Conservation (phyloP, 1,140 invertebrate species). For the Anoplophora glabripennis region DNA sequence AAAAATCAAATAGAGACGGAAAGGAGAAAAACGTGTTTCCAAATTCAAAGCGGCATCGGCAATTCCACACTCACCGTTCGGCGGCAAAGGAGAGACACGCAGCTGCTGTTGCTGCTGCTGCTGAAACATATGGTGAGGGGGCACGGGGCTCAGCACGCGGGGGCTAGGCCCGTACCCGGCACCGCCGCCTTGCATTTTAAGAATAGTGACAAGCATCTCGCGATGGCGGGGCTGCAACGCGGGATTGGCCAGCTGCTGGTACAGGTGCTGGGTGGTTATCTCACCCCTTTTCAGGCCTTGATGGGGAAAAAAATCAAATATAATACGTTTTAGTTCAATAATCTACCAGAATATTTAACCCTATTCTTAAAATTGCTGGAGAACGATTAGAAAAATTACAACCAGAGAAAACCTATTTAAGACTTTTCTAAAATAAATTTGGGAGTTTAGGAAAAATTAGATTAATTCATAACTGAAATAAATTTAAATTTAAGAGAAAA, state of each 20-base stretch:
- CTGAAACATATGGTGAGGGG: conserved; percentile 46
- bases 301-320: not conserved
- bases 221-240: conserved; percentile 67
- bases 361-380: too few species aligned
- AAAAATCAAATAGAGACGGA: too few species aligned
- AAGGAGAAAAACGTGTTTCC: too few species aligned
- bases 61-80: conserved; percentile 50
- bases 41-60: too few species aligned
- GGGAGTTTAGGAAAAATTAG: too few species aligned
- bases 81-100: conserved; percentile 55
- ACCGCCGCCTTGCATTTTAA: conserved; percentile 52
- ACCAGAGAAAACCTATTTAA: too few species aligned
- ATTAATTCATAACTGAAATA: too few species aligned
- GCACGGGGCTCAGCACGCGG: conserved; percentile 54
- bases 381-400: too few species aligned
- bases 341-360: too few species aligned
- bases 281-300: conserved; percentile 67
- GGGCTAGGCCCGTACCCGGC: conserved; percentile 50
- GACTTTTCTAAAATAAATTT: too few species aligned
- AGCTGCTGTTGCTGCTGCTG: conserved; percentile 54
- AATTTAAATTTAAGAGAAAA: too few species aligned
- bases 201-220: conserved; percentile 68
- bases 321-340: too few species aligned
- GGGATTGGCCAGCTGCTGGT: conserved; percentile 71
- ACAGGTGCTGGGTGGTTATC: conserved; percentile 68